These are phyloP conservation scores for Rachycentron canadum DNA, from an alignment of 2,797 vertebrate species.

Conservation along the genomic window DNA sequence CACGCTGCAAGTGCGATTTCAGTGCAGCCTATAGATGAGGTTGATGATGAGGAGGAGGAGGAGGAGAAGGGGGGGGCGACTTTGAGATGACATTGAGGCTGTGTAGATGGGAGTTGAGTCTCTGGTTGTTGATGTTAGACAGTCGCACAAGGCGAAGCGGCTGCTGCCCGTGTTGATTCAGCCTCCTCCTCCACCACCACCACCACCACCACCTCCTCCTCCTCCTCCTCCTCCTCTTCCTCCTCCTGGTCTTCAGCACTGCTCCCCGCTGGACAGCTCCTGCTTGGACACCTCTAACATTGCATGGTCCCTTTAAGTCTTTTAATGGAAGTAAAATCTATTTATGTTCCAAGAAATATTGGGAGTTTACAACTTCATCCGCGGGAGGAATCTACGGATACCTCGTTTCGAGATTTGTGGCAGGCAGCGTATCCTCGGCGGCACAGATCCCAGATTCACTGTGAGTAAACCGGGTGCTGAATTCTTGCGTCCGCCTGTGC, in stretches of 20 bases:
- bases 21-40: conserved; percentile 69
- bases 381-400: conserved; percentile 83
- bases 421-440: conserved; percentile 73
- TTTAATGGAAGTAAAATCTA: conserved; percentile 87
- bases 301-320: conserved; percentile 79
- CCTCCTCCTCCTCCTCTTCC: conserved; percentile 70
- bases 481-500: conserved; percentile 34
- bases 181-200: conserved; percentile 70
- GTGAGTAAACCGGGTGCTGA: conserved; percentile 80
- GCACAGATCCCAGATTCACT: conserved; percentile 73
- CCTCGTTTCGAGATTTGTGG: conserved; percentile 81
- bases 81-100: conserved; percentile 91
- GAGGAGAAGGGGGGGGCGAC: conserved; percentile 78
- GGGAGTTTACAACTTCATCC: conserved; percentile 86
- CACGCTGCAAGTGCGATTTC: conserved; percentile 55
- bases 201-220: conserved; percentile 52
- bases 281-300: conserved; percentile 78
- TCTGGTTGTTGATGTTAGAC: conserved; percentile 87
- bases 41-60: conserved; percentile 49
- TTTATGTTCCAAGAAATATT: conserved; percentile 83
- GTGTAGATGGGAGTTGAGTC: conserved; percentile 87
- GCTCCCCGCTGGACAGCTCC: conserved; percentile 84
- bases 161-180: conserved; percentile 84
- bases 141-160: conserved; percentile 86
- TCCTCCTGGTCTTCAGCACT: conserved; percentile 83